Percentiles rank a stretch among this genome's conserved stretches.
Evolutionary conservation across 2,888 invertebrate species (phyloP).

Genomic region (Phaonia tiefii): DNA sequence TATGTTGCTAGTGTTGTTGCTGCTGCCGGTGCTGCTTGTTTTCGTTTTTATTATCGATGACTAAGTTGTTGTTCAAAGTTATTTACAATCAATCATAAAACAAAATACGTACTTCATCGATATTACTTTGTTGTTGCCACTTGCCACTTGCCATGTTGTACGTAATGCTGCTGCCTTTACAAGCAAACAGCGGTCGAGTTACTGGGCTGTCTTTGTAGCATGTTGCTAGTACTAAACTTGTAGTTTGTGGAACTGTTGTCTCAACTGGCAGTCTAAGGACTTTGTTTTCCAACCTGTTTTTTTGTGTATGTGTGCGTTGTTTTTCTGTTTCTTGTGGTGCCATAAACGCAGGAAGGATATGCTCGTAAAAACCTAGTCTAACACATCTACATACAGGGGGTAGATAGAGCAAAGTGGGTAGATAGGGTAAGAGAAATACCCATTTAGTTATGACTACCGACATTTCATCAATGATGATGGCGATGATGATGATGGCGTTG

Average conservation of each 20-base stretch:
- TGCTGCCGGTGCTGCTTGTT: background rate
- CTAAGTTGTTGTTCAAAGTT: constrained; percentile 63
- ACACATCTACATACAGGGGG: background rate
- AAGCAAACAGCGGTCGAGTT: constrained; percentile 8
- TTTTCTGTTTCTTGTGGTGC: constrained; percentile 43
- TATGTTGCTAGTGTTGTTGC: background rate
- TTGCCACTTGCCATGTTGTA: background rate
- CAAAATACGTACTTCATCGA: constrained; percentile 34
- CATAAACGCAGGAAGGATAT: constrained; percentile 13
- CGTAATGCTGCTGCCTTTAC: background rate
- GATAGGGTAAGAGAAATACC: constrained; percentile 38
- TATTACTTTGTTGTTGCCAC: constrained; percentile 38
- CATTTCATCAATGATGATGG: constrained; percentile 22
- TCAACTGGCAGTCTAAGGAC: too few relatives aligned
- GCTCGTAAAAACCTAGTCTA: constrained; percentile 33
- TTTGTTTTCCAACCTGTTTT: too few relatives aligned
- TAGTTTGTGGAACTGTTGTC: too few relatives aligned
- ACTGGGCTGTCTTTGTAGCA: background rate
- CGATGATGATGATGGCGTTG: constrained; percentile 3
- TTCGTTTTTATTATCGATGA: constrained; percentile 58
- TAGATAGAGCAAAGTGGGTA: background rate
- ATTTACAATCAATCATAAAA: constrained; percentile 67
- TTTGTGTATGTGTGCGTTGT: too few relatives aligned
- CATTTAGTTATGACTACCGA: constrained; percentile 57
- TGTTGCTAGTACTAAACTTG: background rate